Percentiles rank a stretch among this genome's conserved stretches.
These are phyloP conservation scores for Chiroxiphia lanceolata DNA, from an alignment of 2,797 vertebrate species.

Conservation along the genomic window DNA sequence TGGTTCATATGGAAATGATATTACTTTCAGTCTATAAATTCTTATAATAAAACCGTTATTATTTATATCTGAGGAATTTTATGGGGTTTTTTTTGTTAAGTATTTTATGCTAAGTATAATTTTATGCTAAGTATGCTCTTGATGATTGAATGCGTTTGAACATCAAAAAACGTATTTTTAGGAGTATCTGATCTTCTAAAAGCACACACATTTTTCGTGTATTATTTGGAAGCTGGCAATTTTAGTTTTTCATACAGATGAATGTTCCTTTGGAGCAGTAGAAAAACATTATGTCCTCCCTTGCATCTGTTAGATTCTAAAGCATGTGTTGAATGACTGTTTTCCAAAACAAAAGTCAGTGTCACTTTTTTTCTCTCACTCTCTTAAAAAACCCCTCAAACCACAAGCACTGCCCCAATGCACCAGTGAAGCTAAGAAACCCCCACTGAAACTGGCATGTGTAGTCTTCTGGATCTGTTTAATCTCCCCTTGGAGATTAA, in stretches of 20 bases:
- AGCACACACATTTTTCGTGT: background rate
- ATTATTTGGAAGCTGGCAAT: background rate
- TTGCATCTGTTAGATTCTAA: background rate
- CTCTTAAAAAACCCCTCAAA: background rate
- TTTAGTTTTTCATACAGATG: background rate
- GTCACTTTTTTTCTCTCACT: background rate
- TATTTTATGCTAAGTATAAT: no score
- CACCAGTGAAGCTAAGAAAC: background rate
- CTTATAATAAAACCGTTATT: background rate
- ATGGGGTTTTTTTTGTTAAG: no score
- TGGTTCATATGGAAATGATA: background rate
- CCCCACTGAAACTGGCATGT: rapidly evolving
- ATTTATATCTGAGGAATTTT: background rate
- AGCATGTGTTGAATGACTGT: background rate
- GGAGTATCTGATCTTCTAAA: background rate
- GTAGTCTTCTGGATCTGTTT: background rate
- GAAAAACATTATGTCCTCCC: background rate
- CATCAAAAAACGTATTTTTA: background rate
- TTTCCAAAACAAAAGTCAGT: background rate
- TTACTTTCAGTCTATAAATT: background rate
- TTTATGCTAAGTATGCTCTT: background rate
- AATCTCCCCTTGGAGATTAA: background rate
- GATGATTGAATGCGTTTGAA: background rate
- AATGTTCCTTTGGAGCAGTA: background rate
- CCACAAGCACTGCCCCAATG: background rate